Conservation (phyloP, 2,797 vertebrate species). For the Poecilia wingei region DNA sequence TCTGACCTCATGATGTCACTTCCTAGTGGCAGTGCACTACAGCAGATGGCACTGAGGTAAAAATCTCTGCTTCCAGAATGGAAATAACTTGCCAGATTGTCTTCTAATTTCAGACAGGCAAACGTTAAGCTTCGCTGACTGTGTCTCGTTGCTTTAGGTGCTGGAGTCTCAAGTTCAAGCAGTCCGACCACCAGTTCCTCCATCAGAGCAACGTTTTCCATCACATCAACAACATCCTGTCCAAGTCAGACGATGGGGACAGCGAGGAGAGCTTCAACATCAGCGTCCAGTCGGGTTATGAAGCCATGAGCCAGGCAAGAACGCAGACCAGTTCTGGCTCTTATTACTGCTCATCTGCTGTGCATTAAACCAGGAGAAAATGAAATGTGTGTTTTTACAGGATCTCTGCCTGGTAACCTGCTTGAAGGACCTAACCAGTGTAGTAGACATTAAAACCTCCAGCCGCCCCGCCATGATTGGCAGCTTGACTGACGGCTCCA, state of each 20-base stretch:
- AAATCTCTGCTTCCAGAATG: background rate
- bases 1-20: slow-evolving; percentile 99
- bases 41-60: slow-evolving; percentile 98
- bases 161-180: slow-evolving; percentile 99
- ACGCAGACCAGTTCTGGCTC: background rate
- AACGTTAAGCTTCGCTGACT: background rate
- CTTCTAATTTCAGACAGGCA: background rate
- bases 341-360: background rate
- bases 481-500: slow-evolving; percentile 97
- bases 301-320: slow-evolving; percentile 94
- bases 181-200: slow-evolving; percentile 98
- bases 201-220: slow-evolving; percentile 99
- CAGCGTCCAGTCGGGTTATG: slow-evolving; percentile 96
- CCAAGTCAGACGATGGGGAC: slow-evolving; percentile 98
- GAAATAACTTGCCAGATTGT: background rate
- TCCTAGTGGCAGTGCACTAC: slow-evolving; percentile 95
- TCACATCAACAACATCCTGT: slow-evolving; percentile 99
- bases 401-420: slow-evolving; percentile 94
- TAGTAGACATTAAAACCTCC: slow-evolving; percentile 98
- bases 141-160: slow-evolving; percentile 80
- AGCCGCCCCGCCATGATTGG: slow-evolving; percentile 99
- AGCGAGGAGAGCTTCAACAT: slow-evolving; percentile 99
- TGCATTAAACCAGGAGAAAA: background rate
- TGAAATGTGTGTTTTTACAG: slow-evolving; percentile 64
- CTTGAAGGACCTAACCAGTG: slow-evolving; percentile 95